Evolutionary conservation across 2,888 invertebrate genomes (phyloP).

Genomic region (Trichogramma evanescens): DNA sequence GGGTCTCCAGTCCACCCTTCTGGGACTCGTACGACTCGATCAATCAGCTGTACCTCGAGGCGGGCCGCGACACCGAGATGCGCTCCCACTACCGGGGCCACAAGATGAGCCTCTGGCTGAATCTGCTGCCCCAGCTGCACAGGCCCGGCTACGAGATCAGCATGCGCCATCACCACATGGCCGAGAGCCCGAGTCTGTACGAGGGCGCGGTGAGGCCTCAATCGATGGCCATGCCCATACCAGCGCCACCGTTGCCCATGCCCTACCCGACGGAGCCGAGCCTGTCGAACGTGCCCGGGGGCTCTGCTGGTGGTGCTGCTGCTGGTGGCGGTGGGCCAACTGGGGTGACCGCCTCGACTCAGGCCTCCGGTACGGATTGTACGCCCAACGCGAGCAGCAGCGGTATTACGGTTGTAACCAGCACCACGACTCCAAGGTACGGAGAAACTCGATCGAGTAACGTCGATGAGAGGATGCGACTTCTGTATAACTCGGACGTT

Average conservation of each 20-base stretch:
- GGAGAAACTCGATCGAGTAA: too few relatives aligned
- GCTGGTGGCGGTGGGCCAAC: too few relatives aligned
- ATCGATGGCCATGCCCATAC: constrained; percentile 60
- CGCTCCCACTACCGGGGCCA: constrained; percentile 89
- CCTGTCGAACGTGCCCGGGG: neutral
- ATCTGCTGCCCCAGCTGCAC: constrained; percentile 83
- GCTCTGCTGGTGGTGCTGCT: too few relatives aligned
- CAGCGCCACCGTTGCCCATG: constrained; percentile 49
- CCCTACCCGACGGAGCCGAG: constrained; percentile 50
- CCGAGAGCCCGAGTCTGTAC: constrained; percentile 51
- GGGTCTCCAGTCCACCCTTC: constrained; percentile 58
- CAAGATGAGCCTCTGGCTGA: constrained; percentile 88
- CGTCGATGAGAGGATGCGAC: neutral
- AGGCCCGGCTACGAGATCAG: constrained; percentile 78
- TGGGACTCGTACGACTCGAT: constrained; percentile 89
- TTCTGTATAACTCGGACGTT: neutral
- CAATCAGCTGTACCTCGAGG: constrained; percentile 78
- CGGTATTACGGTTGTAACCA: constrained; percentile 27
- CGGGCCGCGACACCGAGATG: constrained; percentile 58
- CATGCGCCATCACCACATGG: constrained; percentile 82
- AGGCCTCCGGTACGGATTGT: constrained; percentile 64
- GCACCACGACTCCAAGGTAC: constrained; percentile 14
- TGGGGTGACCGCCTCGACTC: constrained; percentile 34
- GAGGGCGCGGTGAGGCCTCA: constrained; percentile 72
- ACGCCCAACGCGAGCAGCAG: constrained; percentile 57